Evolutionary conservation across 2,113 vertebrate genomes (phyloP).

Genomic region (Zosterops japonicus): DNA sequence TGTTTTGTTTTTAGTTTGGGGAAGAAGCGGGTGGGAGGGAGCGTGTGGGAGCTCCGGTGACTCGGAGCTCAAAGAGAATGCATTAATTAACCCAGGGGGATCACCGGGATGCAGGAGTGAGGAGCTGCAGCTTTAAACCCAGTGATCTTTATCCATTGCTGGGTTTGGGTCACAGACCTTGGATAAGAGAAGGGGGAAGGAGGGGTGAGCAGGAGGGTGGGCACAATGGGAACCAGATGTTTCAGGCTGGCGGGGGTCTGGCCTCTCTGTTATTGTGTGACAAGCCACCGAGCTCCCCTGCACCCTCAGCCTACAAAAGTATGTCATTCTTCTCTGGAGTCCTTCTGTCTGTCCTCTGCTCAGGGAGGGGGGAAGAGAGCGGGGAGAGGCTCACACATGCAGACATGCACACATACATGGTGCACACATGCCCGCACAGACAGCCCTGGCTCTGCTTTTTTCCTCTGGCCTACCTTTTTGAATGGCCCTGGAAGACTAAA

Average conservation of each 20-base stretch:
- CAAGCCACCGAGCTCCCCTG: not conserved
- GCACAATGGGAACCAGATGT: conserved; percentile 91
- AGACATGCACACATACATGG: not conserved
- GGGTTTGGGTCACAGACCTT: conserved; percentile 81
- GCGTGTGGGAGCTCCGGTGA: not conserved
- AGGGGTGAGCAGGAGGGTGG: conserved; percentile 48
- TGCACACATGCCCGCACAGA: not conserved
- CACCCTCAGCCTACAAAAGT: conserved; percentile 3
- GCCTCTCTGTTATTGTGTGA: conserved; percentile 44
- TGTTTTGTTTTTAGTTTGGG: conserved; percentile 49
- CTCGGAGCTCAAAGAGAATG: conserved; percentile 79
- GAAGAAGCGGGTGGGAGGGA: conserved; percentile 35
- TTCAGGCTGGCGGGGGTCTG: conserved; percentile 71
- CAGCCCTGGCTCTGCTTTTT: conserved; percentile 67
- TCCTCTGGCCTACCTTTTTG: conserved; percentile 81
- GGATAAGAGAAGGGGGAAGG: conserved; percentile 62
- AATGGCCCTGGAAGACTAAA: conserved; percentile 92
- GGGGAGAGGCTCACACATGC: not conserved
- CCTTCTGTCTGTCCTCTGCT: conserved; percentile 49
- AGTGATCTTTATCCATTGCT: conserved; percentile 78
- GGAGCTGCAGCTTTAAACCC: conserved; percentile 75
- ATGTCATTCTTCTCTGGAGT: conserved; percentile 49
- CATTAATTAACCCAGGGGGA: conserved; percentile 86
- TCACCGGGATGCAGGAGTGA: conserved; percentile 70
- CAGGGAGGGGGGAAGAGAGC: not conserved